Conservation (phyloP, 2,888 invertebrate genomes). For the Pimpla rufipes region DNA sequence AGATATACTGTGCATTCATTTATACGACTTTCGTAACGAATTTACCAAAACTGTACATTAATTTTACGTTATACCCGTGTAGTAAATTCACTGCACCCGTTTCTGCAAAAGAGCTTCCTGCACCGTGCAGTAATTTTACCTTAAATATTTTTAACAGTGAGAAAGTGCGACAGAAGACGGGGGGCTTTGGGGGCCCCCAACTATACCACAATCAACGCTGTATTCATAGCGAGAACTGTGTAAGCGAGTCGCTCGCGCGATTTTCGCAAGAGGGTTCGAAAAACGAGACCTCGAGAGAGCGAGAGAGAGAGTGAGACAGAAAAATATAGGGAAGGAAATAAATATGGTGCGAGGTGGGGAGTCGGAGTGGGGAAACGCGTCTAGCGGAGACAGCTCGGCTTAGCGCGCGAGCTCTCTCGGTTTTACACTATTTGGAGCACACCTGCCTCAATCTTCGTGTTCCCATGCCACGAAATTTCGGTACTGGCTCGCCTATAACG, state of each 20-base stretch:
- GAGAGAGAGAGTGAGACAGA: constrained; percentile 35
- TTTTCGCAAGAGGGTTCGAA: constrained; percentile 57
- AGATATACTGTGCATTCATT: no score
- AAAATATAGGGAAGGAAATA: constrained; percentile 14
- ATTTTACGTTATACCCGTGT: no score
- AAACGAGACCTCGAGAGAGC: constrained; percentile 12
- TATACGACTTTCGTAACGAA: no score
- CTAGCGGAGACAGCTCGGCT: constrained; percentile 57
- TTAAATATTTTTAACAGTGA: no score
- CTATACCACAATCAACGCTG: constrained; percentile 80
- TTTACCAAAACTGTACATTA: no score
- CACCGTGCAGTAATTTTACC: no score
- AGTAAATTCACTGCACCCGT: no score
- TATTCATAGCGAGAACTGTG: constrained; percentile 76
- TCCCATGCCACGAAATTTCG: constrained; percentile 72
- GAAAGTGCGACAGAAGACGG: constrained; percentile 62
- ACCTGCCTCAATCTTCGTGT: constrained; percentile 73
- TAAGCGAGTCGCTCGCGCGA: constrained; percentile 23
- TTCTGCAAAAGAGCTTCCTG: no score
- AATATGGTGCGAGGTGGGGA: constrained; percentile 23
- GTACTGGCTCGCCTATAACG: constrained; percentile 58
- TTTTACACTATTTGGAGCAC: constrained; percentile 66
- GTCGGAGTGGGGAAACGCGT: constrained; percentile 48
- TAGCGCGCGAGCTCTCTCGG: constrained; percentile 44
- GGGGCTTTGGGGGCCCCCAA: constrained; percentile 70